Evolutionary conservation across 2,113 vertebrate species (phyloP).

Genomic region (Rattus rattus): DNA sequence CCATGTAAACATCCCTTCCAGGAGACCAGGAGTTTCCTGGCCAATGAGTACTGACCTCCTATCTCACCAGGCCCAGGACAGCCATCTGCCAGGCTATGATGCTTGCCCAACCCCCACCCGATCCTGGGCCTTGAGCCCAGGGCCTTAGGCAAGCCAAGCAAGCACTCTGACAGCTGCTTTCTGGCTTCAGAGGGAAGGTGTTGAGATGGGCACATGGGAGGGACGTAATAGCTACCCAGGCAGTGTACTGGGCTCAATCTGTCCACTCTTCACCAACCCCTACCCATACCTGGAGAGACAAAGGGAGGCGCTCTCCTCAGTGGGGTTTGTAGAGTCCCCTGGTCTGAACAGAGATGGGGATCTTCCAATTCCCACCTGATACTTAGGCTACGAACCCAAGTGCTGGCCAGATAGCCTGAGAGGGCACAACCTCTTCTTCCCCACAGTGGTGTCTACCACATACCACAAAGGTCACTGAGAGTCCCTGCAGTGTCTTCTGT

Average conservation of each 20-base stretch:
- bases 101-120: neutral
- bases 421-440: fast-evolving
- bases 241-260: neutral
- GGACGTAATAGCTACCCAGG: neutral
- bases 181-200: neutral
- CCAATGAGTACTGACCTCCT: neutral
- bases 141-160: neutral
- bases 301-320: neutral
- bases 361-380: neutral
- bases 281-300: neutral
- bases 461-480: neutral
- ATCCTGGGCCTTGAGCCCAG: neutral
- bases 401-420: neutral
- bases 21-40: neutral
- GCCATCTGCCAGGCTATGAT: neutral
- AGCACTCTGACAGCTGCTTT: neutral
- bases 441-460: neutral
- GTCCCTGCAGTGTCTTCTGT: neutral
- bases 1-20: neutral
- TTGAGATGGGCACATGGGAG: neutral
- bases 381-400: neutral
- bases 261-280: neutral
- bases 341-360: fast-evolving
- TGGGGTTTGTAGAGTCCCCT: neutral
- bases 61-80: neutral